Conservation (phyloP, 1,140 invertebrate species). For the Acromyrmex heyeri region DNA sequence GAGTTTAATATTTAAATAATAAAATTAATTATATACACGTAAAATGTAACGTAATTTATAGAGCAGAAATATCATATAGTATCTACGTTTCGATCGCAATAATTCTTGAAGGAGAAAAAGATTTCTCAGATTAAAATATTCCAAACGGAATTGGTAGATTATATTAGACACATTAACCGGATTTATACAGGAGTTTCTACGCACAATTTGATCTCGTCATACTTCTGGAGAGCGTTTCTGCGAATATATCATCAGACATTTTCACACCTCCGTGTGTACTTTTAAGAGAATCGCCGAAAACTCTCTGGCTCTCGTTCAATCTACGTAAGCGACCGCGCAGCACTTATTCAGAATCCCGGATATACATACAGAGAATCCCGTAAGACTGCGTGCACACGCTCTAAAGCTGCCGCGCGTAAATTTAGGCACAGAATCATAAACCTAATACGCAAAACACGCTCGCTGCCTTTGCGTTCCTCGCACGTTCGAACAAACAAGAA, state of each 20-base stretch:
- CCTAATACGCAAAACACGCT: conserved; percentile 7
- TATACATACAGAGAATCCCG: conserved; percentile 52
- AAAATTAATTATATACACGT: not conserved
- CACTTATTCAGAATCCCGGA: conserved; percentile 71
- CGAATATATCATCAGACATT: conserved; percentile 20
- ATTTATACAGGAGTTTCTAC: not conserved
- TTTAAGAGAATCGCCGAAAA: conserved; percentile 67
- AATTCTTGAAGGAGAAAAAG: not conserved
- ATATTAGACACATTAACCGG: not conserved
- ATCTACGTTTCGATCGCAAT: not conserved
- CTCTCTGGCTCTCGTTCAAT: conserved; percentile 71
- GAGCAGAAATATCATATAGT: not conserved
- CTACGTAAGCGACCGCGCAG: conserved; percentile 39
- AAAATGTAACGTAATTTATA: not conserved
- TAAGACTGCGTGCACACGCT: conserved; percentile 56
- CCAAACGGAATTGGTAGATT: not conserved
- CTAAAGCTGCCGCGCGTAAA: conserved; percentile 60
- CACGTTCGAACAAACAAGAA: not conserved
- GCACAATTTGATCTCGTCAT: not conserved
- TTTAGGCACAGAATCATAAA: conserved; percentile 69
- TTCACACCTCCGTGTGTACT: conserved; percentile 51
- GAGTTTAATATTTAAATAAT: not conserved
- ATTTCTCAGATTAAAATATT: not conserved
- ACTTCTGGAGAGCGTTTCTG: not conserved
- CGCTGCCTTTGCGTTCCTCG: conserved; percentile 27